These are phyloP conservation scores for Lasioglossum lativentre DNA, from an alignment of 2,888 invertebrate genomes.

Conservation along the genomic window DNA sequence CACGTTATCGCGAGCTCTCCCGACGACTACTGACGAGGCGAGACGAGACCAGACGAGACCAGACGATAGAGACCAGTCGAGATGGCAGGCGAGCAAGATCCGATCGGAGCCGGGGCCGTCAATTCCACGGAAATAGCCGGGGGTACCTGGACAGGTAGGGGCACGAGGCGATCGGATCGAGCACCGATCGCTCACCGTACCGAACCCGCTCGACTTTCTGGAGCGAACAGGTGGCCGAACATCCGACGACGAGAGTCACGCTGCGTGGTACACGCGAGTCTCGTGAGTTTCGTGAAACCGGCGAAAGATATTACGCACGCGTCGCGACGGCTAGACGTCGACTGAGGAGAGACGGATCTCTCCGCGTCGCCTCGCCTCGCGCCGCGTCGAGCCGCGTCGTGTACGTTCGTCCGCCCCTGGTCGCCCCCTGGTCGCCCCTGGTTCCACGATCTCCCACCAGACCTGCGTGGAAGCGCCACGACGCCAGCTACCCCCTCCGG, in stretches of 20 bases:
- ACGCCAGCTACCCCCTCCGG: conserved; percentile 48
- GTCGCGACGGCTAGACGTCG: conserved; percentile 84
- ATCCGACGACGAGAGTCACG: conserved; percentile 69
- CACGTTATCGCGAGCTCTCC: conserved; percentile 7
- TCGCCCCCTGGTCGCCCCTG: conserved; percentile 43
- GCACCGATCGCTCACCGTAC: conserved; percentile 18
- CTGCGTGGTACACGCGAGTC: conserved; percentile 73
- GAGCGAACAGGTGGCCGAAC: conserved; percentile 79
- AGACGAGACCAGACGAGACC: neutral
- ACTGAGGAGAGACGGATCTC: conserved; percentile 79
- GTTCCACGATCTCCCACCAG: conserved; percentile 59
- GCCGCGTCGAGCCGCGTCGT: conserved; percentile 70
- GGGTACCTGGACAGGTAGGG: neutral
- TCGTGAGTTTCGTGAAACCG: conserved; percentile 63
- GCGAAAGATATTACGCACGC: conserved; percentile 75
- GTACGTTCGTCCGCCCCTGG: conserved; percentile 76
- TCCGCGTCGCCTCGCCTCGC: conserved; percentile 48
- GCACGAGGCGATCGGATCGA: neutral
- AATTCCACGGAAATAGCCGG: neutral
- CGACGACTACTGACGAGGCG: neutral
- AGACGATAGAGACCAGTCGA: neutral
- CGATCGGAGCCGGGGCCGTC: neutral
- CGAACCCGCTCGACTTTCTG: conserved; percentile 39
- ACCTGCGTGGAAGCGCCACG: conserved; percentile 58
- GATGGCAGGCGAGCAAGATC: neutral